Conservation (phyloP, 2,113 vertebrate species). For the Ursus arctos region DNA sequence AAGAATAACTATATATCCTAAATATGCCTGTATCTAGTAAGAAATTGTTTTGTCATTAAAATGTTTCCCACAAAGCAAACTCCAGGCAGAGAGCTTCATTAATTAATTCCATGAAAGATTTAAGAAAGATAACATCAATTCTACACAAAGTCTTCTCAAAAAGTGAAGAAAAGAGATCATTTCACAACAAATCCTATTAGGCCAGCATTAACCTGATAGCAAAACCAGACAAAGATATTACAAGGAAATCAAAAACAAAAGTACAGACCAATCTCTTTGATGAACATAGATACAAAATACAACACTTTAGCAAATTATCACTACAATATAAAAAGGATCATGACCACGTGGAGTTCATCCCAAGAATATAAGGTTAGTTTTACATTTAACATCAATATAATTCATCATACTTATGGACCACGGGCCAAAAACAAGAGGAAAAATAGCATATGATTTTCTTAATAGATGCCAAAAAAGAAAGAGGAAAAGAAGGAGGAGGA, state of each 20-base stretch:
- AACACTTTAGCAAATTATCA: neutral
- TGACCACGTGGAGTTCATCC: neutral
- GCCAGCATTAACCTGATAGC: neutral
- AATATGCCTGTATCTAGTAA: neutral
- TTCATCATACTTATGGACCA: neutral
- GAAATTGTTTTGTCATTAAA: neutral
- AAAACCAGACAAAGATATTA: neutral
- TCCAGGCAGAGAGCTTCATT: neutral
- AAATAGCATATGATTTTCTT: neutral
- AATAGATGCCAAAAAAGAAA: neutral
- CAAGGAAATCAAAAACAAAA: neutral
- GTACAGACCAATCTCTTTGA: neutral
- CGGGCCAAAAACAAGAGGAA: neutral
- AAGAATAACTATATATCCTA: neutral
- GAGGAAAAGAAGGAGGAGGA: neutral
- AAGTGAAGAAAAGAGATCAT: neutral
- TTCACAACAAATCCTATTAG: neutral
- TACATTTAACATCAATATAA: neutral
- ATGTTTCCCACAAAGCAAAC: constrained; percentile 2
- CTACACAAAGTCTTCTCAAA: neutral
- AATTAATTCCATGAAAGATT: neutral
- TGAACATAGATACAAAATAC: neutral
- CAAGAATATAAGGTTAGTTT: constrained; percentile 17
- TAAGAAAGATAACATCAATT: neutral
- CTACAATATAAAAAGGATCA: neutral